Evolutionary conservation across 2,797 vertebrate species (phyloP), one percentile per base, ranked within the genome.

Genomic region (Hozukius guyotensis): DNA sequence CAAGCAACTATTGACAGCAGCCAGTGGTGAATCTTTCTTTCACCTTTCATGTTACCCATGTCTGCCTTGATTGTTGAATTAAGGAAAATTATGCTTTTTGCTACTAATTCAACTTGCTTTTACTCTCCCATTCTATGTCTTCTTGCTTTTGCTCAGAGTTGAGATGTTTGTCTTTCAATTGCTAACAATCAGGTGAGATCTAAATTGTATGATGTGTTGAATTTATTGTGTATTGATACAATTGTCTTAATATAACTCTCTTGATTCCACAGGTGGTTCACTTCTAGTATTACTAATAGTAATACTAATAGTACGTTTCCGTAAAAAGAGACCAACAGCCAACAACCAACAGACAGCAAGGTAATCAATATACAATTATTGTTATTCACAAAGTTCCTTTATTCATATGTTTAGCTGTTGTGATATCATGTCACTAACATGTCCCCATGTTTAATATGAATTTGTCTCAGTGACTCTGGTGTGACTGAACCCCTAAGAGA

Each of bases 111-210:
- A 1, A 14, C 53, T 78, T 65, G 29, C 52, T 80, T 57, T 24
- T 13, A 11, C 34, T 78, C 20, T 57, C 6, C 14, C 36, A 6
- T 29, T 52, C 20, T 56, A 12, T 56, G 1, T 63, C 24, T 9
- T 66, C 13, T 22, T 66, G 62, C 84, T 32, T 77, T 32, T 1
- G 6, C 24, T 72, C 6, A 74, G 1, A 14, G 1, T 2, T 72
- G n/a, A 46, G 72, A 67, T 68, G 18, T 55, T 64, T 61, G 2
- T 53, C 56, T 78, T 49, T 38, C 7, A 53, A 66, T 77, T 8
- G 2, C 29, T 67, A 18, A 70, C 7, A 74, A 24, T 29, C 25
- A 71, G 71, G 78, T 84, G 68, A 81, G 64, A 36, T 63, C n/a
- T 24, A 46, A n/a, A 52, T 24, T 25, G 56, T 34, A 8, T 29